Conservation (phyloP, 2,888 invertebrate genomes). For the Yponomeuta cagnagella region DNA sequence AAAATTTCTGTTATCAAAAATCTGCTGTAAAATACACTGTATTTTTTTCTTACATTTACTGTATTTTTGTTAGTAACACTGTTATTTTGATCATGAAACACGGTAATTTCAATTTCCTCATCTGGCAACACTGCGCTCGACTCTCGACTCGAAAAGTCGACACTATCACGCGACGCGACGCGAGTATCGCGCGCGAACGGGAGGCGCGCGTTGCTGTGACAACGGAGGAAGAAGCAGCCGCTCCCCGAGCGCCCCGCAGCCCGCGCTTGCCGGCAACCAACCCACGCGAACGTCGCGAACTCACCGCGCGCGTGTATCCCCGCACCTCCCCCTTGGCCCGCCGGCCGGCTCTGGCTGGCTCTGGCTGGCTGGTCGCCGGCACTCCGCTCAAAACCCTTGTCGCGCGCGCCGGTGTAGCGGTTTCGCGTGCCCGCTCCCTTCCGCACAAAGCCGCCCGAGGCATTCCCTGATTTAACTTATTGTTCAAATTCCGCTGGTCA, state of each 20-base stretch:
- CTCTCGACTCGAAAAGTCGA: too few relatives aligned
- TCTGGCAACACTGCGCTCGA: too few relatives aligned
- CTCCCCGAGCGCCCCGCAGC: not conserved
- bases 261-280: not conserved
- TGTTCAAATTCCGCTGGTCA: slow-evolving; percentile 15
- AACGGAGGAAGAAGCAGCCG: not conserved
- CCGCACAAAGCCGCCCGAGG: slow-evolving; percentile 12
- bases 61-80: too few relatives aligned
- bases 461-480: not conserved
- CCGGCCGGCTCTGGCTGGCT: not conserved
- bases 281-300: not conserved
- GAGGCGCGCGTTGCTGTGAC: not conserved
- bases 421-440: slow-evolving; percentile 22
- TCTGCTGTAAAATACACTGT: too few relatives aligned
- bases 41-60: too few relatives aligned
- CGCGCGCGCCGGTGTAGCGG: slow-evolving; percentile 17
- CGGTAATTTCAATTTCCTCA: too few relatives aligned
- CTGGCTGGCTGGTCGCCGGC: not conserved
- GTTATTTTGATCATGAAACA: too few relatives aligned
- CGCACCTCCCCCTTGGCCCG: not conserved
- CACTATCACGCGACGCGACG: too few relatives aligned
- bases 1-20: too few relatives aligned
- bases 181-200: too few relatives aligned
- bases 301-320: not conserved
- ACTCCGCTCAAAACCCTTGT: slow-evolving; percentile 25